These are phyloP conservation scores for Callorhinus ursinus DNA, from an alignment of 2,113 vertebrate species.

Conservation along the genomic window DNA sequence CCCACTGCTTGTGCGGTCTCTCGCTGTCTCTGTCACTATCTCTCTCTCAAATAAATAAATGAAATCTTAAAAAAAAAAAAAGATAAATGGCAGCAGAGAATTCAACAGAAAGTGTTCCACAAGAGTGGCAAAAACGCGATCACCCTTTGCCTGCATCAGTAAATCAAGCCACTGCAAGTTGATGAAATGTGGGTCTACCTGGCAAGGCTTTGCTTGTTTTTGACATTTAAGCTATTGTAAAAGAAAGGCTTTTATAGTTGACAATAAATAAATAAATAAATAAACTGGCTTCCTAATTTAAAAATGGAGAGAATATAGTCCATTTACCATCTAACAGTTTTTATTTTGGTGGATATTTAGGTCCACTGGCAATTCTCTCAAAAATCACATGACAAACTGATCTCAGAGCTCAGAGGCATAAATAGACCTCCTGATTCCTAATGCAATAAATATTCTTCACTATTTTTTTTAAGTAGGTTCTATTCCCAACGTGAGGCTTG, in stretches of 20 bases:
- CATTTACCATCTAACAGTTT: background rate
- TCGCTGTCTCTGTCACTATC: too few species aligned
- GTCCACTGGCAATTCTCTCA: background rate
- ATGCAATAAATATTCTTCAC: background rate
- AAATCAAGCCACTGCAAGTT: background rate
- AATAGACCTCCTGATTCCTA: background rate
- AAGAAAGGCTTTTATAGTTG: background rate
- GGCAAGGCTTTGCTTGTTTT: background rate
- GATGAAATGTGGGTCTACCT: background rate
- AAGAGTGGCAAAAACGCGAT: background rate
- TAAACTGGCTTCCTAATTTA: background rate
- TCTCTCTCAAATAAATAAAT: too few species aligned
- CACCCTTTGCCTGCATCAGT: background rate
- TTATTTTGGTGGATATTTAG: background rate
- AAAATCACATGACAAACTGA: background rate
- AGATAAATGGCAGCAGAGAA: background rate
- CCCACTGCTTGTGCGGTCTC: too few species aligned
- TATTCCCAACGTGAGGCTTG: background rate
- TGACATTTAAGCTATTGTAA: background rate
- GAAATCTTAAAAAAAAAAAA: too few species aligned
- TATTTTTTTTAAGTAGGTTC: background rate
- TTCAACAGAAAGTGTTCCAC: background rate
- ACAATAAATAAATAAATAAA: background rate
- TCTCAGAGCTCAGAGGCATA: background rate
- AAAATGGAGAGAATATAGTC: background rate